These are phyloP conservation scores for Dromius quadrimaculatus DNA, from an alignment of 2,888 invertebrate genomes.

Conservation along the genomic window DNA sequence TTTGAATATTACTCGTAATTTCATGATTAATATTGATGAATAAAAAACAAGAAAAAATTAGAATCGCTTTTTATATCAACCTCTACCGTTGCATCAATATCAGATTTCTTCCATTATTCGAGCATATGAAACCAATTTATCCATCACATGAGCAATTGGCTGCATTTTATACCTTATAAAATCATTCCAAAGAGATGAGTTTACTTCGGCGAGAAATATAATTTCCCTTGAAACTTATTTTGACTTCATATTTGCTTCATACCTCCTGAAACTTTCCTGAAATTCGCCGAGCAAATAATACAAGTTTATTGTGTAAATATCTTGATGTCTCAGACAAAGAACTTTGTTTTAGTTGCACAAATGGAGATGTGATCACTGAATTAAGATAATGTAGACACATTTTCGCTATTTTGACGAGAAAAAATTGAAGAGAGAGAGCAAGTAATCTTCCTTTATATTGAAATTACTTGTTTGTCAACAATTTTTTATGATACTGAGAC, in stretches of 20 bases:
- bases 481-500: too few relatives aligned
- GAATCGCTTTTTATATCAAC: slow-evolving; percentile 23
- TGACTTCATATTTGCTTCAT: slow-evolving; percentile 18
- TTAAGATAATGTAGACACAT: too few relatives aligned
- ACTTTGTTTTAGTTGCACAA: slow-evolving; percentile 20
- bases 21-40: too few relatives aligned
- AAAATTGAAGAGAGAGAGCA: not conserved
- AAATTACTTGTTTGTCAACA: too few relatives aligned
- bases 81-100: slow-evolving; percentile 16
- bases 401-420: too few relatives aligned
- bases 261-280: slow-evolving; percentile 10
- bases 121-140: slow-evolving; percentile 28
- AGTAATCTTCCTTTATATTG: too few relatives aligned
- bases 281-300: slow-evolving; percentile 19
- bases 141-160: slow-evolving; percentile 27
- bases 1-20: too few relatives aligned
- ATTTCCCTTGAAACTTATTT: slow-evolving; percentile 6
- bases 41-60: too few relatives aligned
- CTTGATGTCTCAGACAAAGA: slow-evolving; percentile 18
- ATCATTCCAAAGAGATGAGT: slow-evolving; percentile 19
- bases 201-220: slow-evolving; percentile 5
- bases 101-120: slow-evolving; percentile 3
- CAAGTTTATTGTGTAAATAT: slow-evolving; percentile 32
- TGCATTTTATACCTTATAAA: slow-evolving; percentile 1
- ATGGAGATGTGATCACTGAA: slow-evolving; percentile 7